Conservation (phyloP, 2,888 invertebrate species). For the Dimorphilus gyrociliatus region DNA sequence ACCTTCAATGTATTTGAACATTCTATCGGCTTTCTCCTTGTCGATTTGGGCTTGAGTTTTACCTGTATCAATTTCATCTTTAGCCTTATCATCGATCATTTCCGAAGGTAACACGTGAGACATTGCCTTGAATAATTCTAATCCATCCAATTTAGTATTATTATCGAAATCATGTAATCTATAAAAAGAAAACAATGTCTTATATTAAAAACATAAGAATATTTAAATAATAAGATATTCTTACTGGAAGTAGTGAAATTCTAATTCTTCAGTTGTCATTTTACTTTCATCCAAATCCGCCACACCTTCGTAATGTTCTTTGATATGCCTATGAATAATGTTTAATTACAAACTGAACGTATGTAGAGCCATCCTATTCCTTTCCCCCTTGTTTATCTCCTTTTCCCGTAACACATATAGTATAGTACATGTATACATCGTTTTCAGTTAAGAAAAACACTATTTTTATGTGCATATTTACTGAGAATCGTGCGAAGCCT, state of each 20-base stretch:
- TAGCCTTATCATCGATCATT: conserved; percentile 16
- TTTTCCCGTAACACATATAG: no score
- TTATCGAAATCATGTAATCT: conserved; percentile 65
- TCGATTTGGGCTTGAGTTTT: conserved; percentile 2
- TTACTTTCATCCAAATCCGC: conserved; percentile 44
- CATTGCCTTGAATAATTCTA: conserved; percentile 69
- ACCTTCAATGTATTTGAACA: not conserved
- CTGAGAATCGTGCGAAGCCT: no score
- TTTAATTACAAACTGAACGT: no score
- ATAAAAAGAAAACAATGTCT: conserved; percentile 5
- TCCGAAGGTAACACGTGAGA: conserved; percentile 49
- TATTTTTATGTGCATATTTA: no score
- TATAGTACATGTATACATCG: no score
- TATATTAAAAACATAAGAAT: not conserved
- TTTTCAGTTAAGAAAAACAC: no score
- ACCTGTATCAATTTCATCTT: no score
- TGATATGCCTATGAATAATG: conserved; percentile 50
- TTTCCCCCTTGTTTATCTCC: no score
- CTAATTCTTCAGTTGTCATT: conserved; percentile 67
- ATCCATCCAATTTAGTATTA: conserved; percentile 70
- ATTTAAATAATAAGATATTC: conserved; percentile 10
- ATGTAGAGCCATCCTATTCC: no score
- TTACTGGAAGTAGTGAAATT: conserved; percentile 63
- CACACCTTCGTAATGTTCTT: conserved; percentile 54
- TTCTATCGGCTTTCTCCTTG: conserved; percentile 5